phyloP scores from a whole-genome alignment of 2,888 invertebrate genomes.

The Apeira syringaria region DNA sequence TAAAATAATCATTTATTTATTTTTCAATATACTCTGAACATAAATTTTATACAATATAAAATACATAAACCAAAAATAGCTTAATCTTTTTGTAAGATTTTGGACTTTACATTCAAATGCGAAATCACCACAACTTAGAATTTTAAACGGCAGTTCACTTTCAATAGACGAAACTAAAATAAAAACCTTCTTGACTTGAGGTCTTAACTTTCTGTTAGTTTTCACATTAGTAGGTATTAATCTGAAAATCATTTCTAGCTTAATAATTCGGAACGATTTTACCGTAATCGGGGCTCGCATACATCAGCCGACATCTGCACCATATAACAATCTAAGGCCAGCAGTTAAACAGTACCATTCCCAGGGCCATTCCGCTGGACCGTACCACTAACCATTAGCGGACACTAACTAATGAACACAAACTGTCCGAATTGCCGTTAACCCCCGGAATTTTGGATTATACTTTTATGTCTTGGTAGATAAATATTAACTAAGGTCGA shows the following conservation, averaged over 20 bases:
- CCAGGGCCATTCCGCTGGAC: conserved; percentile 54
- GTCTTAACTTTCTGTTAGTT: too few species aligned
- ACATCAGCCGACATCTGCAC: conserved; percentile 17
- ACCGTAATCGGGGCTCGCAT: conserved; percentile 3
- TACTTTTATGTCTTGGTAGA: conserved; percentile 32
- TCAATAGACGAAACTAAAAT: too few species aligned
- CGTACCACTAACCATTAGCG: conserved; percentile 67
- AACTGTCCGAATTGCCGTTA: conserved; percentile 50
- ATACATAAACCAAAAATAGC: too few species aligned
- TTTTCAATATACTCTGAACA: too few species aligned
- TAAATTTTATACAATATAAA: too few species aligned
- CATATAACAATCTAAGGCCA: conserved; percentile 33
- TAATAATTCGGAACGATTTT: not conserved
- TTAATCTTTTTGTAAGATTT: too few species aligned
- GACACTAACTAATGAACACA: conserved; percentile 73
- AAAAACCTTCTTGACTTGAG: too few species aligned
- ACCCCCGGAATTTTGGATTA: conserved; percentile 33
- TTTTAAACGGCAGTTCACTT: too few species aligned
- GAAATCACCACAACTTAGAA: too few species aligned
- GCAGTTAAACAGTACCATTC: conserved; percentile 62
- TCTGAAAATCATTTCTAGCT: not conserved
- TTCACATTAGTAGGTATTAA: too few species aligned
- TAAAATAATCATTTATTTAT: too few species aligned
- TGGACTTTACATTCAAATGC: too few species aligned
- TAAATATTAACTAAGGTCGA: conserved; percentile 24